Percentiles rank a stretch among this genome's conserved stretches.
phyloP scores from a whole-genome alignment of 2,113 vertebrate genomes.

The Ariopsis seemanni region DNA sequence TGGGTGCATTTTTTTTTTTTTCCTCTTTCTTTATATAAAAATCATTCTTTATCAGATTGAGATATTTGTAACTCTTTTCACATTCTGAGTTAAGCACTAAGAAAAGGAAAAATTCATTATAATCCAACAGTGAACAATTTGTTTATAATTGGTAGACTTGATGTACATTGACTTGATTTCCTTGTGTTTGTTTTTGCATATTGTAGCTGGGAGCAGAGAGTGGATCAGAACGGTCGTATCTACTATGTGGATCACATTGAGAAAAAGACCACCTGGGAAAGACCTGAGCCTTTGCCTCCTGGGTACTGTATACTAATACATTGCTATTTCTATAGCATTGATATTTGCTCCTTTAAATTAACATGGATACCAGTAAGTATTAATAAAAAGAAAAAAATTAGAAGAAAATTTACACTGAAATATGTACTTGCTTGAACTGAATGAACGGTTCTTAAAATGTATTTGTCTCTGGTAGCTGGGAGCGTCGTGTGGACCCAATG shows the following conservation, averaged over 20 bases:
- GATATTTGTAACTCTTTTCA: neutral
- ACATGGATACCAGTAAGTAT: neutral
- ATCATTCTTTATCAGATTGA: neutral
- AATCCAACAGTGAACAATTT: neutral
- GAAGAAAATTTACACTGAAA: neutral
- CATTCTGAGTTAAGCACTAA: neutral
- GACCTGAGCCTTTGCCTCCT: conserved; percentile 90
- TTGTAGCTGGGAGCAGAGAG: conserved; percentile 93
- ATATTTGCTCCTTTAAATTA: neutral
- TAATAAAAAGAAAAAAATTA: neutral
- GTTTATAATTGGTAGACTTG: neutral
- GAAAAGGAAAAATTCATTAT: neutral
- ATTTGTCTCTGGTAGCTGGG: conserved; percentile 79
- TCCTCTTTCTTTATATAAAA: neutral
- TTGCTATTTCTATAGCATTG: neutral
- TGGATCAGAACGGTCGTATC: conserved; percentile 88
- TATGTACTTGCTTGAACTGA: neutral
- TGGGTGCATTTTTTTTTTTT: conserved; percentile 74
- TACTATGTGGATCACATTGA: conserved; percentile 98
- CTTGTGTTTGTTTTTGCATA: neutral
- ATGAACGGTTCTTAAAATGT: neutral
- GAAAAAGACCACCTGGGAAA: conserved; percentile 96
- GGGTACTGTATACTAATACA: conserved; percentile 72
- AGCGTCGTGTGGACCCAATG: conserved; percentile 94
- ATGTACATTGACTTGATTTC: neutral